Evolutionary conservation across 2,888 invertebrate genomes (phyloP), one percentile per base, ranked within the genome.

Genomic region (Spicauda simplicius): DNA sequence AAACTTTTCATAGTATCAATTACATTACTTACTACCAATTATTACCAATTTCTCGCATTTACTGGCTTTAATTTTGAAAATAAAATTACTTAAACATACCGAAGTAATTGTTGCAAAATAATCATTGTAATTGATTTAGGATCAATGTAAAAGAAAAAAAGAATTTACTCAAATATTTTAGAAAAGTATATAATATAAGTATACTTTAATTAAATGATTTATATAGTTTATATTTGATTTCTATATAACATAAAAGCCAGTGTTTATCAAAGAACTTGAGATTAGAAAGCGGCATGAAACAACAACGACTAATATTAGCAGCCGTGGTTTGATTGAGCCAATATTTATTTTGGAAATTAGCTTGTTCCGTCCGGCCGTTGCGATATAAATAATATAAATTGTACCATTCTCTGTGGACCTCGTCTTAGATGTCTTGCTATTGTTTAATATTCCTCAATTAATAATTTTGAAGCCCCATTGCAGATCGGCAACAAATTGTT

Each of bases 291-390:
- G 61, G 62, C 45, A 41, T 58, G 69, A 59, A 69, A 66, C 67
- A 70, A 73, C 71, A 71, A 70, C 71, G 74, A 71, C 72, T 76
- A 67, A 64, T 69, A 71, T 72, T 75, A 73, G 70, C 70, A 71
- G 72, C 71, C 64, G 68, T 68, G 73, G 76, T 81, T 79, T 84
- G 89, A 90, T 91, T 89, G 88, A 84, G 82, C 86, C 74, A 93
- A 93, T 93, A 92, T 93, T 93, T 92, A 92, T 93, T 89, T 88
- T 90, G 84, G 82, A 92, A 92, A 93, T 93, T 92, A 92, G 86
- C 87, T 85, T 81, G 82, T 84, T 81, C 82, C 79, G 81, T 81
- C 84, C 79, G 74, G 78, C 74, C 74, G 71, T 73, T 70, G 74
- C 73, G 70, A 75, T 85, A 90, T 89, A 90, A 91, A 91, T 91